Percentiles rank a stretch among this genome's conserved stretches.
Conservation (phyloP, 2,113 vertebrate genomes). For the Oncorhynchus masou region DNA sequence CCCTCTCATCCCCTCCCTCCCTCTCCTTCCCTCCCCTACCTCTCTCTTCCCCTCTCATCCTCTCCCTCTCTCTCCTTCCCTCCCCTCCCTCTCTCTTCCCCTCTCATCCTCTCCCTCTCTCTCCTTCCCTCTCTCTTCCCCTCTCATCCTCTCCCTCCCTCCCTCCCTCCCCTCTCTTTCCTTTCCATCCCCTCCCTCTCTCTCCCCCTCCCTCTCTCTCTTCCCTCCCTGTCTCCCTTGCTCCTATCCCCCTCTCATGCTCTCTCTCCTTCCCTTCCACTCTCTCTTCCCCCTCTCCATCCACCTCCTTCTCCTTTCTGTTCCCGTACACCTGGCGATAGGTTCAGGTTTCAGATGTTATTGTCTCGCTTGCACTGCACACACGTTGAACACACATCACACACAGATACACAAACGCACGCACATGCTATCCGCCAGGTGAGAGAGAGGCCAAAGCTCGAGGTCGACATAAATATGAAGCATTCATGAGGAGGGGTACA, state of each 20-base stretch:
- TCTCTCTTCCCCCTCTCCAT: constrained; percentile 51
- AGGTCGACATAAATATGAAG: neutral
- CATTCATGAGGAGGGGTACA: too few species aligned
- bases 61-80: constrained; percentile 32
- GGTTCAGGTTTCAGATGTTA: constrained; percentile 94
- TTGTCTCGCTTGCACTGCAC: constrained; percentile 80
- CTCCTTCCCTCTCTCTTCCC: constrained; percentile 53
- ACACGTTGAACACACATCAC: constrained; percentile 49
- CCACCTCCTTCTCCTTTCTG: constrained; percentile 1
- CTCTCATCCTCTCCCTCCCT: too few species aligned
- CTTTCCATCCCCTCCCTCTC: too few species aligned
- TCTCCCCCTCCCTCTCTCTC: too few species aligned
- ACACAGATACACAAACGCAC: too few species aligned
- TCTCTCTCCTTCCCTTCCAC: constrained; percentile 26
- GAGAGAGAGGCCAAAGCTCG: constrained; percentile 51
- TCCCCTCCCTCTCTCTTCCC: constrained; percentile 46
- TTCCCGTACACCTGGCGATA: constrained; percentile 89
- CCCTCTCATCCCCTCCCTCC: too few species aligned
- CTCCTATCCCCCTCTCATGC: too few species aligned
- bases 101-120: constrained; percentile 38
- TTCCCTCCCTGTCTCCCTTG: too few species aligned
- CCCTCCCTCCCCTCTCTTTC: too few species aligned
- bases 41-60: too few species aligned
- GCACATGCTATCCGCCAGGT: too few species aligned
- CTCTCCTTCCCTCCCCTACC: neutral